Conservation (phyloP, 2,888 invertebrate genomes). For the Euzophera pinguis region DNA sequence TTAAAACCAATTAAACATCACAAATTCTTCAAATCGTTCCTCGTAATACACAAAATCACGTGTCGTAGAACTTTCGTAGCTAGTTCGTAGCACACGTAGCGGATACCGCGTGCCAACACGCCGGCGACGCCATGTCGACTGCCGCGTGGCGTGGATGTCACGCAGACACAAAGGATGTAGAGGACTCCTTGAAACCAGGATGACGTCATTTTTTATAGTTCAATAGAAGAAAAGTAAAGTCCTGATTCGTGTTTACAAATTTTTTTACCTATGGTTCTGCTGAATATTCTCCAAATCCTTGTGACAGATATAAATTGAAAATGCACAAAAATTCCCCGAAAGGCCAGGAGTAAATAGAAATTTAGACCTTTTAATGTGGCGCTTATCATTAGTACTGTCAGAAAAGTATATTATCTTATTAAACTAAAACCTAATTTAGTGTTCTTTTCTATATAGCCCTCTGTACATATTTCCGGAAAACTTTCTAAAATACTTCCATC, state of each 20-base stretch:
- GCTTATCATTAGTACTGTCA: too few species aligned
- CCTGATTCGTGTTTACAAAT: background rate
- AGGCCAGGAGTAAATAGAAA: too few species aligned
- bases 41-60: background rate
- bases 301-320: too few species aligned
- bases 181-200: background rate
- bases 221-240: background rate
- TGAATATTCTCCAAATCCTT: too few species aligned
- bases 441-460: too few species aligned
- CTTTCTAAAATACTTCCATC: too few species aligned
- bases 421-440: too few species aligned
- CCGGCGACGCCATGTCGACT: conserved; percentile 15
- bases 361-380: too few species aligned
- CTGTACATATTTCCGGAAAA: too few species aligned
- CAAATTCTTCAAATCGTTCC: background rate
- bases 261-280: too few species aligned
- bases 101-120: background rate
- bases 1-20: background rate
- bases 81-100: background rate
- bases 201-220: background rate
- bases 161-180: background rate
- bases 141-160: background rate
- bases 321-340: too few species aligned
- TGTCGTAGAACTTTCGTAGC: background rate
- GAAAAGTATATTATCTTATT: too few species aligned